phyloP scores from a whole-genome alignment of 2,797 vertebrate genomes.

The Ficedula albicollis region DNA sequence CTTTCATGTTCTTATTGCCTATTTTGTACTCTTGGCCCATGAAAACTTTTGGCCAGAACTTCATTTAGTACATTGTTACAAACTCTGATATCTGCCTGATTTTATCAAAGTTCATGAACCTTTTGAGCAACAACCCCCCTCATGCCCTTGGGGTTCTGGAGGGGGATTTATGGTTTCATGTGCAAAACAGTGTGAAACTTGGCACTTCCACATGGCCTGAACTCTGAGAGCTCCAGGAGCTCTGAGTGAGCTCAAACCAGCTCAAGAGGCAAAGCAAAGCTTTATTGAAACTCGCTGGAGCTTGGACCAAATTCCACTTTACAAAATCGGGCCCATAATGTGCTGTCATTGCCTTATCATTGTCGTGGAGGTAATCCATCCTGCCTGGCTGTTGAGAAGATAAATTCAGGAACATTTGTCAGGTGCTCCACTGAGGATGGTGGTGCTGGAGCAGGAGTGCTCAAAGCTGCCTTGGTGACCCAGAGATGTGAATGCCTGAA shows the following conservation, averaged over 20 bases:
- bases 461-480: accelerated
- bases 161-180: constrained; percentile 52
- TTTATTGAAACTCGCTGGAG: neutral
- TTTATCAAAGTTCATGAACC: constrained; percentile 58
- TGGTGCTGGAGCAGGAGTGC: too few species aligned
- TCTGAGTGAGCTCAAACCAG: neutral
- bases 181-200: constrained; percentile 61
- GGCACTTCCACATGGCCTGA: constrained; percentile 25
- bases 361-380: neutral
- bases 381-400: neutral
- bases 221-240: neutral
- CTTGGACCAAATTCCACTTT: neutral
- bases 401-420: neutral
- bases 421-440: neutral
- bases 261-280: neutral
- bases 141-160: constrained; percentile 16
- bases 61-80: neutral
- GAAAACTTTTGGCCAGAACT: neutral
- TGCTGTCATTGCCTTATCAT: neutral
- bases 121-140: neutral
- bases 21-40: neutral
- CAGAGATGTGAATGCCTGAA: neutral
- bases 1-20: neutral
- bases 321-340: neutral
- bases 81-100: neutral